phyloP scores from a whole-genome alignment of 92 coral and sea anemone species.

The Hydrozoanthus gracilis region DNA sequence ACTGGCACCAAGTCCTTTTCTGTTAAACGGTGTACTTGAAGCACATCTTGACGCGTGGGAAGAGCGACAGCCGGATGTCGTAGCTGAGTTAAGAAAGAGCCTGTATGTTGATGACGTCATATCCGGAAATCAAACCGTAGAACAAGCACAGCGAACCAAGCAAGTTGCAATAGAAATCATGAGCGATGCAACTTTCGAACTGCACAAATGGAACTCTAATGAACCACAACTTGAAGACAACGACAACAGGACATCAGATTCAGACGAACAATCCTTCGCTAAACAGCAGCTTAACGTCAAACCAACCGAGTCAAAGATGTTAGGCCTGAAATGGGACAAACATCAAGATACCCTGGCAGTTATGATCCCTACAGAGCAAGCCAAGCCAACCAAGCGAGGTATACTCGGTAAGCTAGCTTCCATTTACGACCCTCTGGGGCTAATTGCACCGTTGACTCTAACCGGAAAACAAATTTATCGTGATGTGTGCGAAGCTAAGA shows the following conservation, averaged over 20 bases:
- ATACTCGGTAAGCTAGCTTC: slow-evolving; percentile 55
- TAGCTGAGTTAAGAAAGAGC: slow-evolving; percentile 47
- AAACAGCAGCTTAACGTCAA: slow-evolving; percentile 60
- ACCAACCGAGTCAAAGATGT: slow-evolving; percentile 46
- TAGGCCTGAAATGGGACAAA: slow-evolving; percentile 65
- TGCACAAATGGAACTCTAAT: slow-evolving; percentile 63
- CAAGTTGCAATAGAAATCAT: slow-evolving; percentile 48
- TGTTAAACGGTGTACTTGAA: slow-evolving; percentile 21
- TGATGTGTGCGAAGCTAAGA: slow-evolving; percentile 56
- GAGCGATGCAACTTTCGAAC: slow-evolving; percentile 49
- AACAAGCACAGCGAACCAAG: slow-evolving; percentile 48
- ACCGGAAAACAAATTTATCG: slow-evolving; percentile 61
- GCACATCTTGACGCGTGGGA: slow-evolving; percentile 36
- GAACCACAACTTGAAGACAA: slow-evolving; percentile 38
- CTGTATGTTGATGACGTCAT: slow-evolving; percentile 64
- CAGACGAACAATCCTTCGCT: slow-evolving; percentile 54
- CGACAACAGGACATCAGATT: background rate
- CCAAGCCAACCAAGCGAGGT: slow-evolving; percentile 58
- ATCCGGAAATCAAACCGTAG: slow-evolving; percentile 46
- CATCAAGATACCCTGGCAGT: slow-evolving; percentile 45
- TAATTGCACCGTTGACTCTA: slow-evolving; percentile 55
- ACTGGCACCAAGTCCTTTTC: slow-evolving; percentile 25
- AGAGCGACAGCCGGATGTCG: slow-evolving; percentile 42
- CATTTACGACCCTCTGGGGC: slow-evolving; percentile 64
- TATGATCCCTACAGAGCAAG: slow-evolving; percentile 50